Evolutionary conservation across 1,140 invertebrate species (phyloP), one percentile per base, ranked within the genome.

Genomic region (Armadillidium nasatum): DNA sequence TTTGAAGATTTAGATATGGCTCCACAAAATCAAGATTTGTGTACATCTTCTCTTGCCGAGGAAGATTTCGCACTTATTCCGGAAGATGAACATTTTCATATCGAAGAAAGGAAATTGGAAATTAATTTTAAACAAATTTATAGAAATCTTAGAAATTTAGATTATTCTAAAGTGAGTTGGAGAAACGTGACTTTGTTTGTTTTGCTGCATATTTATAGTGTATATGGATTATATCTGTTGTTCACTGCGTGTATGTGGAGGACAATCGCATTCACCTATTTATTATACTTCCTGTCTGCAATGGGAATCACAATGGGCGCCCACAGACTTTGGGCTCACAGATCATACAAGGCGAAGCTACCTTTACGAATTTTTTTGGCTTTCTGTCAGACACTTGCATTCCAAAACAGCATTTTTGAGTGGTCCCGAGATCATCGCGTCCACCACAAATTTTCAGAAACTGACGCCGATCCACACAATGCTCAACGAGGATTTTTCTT

Each of bases 401-500:
- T 95, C 77, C 86, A 97, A 92, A 96, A 98, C 86, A 89, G 93
- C 71, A 91, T 94, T n/a, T 90, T 92, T 76, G 95, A 97, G 83
- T 98, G 96, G 96, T 88, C 91, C 0, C 88, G 96, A 75, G 96
- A 98, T 85, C 96, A 99, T 86, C 88, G 96, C 79, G 93, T 97
- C 78, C 96, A 99, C 84, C 96, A 98, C 86, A 98, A 98, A 84
- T 98, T 91, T 86, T 93, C 92, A 6, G 96, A 98, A 85, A 98
- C 96, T 0, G 89, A 97, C 85, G 96, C 95, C 7, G 96, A 98
- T 86, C 96, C 96, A 0, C 95, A 98, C 83, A 97, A 98, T 84
- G 93, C 94, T 4, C 94, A 88, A 7, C 88, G 95, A 11, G 96
- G 96, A 4, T 97, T 98, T 86, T 98, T 99, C 87, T 98, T 98